Percentiles rank a stretch among this genome's conserved stretches.
phyloP scores from a whole-genome alignment of 2,113 vertebrate genomes.

The Brienomyrus longianalis region DNA sequence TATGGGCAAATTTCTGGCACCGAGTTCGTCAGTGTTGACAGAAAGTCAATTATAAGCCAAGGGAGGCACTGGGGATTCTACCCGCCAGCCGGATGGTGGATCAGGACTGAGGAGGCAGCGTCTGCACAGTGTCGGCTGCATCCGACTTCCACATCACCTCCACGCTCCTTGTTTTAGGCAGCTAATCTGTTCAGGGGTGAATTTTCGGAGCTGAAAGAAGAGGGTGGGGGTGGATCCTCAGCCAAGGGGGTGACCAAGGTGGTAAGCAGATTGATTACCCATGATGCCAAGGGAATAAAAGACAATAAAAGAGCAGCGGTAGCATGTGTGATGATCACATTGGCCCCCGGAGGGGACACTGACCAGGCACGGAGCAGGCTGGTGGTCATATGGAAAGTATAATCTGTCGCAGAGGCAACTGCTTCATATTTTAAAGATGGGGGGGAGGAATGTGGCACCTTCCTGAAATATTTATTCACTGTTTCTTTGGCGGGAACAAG shows the following conservation, averaged over 20 bases:
- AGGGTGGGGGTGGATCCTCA: neutral
- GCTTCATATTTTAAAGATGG: conserved; percentile 53
- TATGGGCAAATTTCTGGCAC: neutral
- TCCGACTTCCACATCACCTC: neutral
- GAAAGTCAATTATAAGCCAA: conserved; percentile 5
- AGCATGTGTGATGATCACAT: neutral
- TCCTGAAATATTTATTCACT: conserved; percentile 73
- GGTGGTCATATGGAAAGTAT: neutral
- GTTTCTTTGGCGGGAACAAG: conserved; percentile 66
- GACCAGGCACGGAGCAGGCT: neutral
- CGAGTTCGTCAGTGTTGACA: neutral
- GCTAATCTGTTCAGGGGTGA: neutral
- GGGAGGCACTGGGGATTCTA: neutral
- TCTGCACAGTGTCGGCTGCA: neutral
- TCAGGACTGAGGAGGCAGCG: neutral
- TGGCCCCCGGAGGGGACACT: neutral
- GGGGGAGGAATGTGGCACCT: conserved; percentile 55
- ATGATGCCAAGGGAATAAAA: neutral
- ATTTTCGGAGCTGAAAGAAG: neutral
- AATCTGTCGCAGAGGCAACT: conserved; percentile 41
- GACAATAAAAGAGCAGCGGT: neutral
- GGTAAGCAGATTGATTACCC: neutral
- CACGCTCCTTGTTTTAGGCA: neutral
- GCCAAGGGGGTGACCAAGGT: neutral
- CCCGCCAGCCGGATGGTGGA: neutral